These are phyloP conservation scores for Callorhinus ursinus DNA, from an alignment of 2,113 vertebrate genomes.

Conservation along the genomic window DNA sequence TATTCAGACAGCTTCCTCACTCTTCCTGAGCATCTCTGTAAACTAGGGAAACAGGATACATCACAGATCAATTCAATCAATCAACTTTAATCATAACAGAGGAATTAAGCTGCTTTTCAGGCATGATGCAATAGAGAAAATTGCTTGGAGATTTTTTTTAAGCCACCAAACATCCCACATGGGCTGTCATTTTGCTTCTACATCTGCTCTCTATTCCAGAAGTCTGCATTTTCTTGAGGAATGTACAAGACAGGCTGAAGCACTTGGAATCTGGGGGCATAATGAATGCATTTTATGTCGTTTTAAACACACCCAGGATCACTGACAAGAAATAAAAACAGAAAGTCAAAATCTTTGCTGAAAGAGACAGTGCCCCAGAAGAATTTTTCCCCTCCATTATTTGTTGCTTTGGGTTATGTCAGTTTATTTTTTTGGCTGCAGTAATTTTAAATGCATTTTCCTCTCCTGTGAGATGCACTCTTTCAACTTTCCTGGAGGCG, in stretches of 20 bases:
- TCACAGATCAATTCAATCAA: conserved; percentile 80
- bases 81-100: conserved; percentile 79
- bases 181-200: conserved; percentile 59
- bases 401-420: conserved; percentile 85
- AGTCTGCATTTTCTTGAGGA: conserved; percentile 55
- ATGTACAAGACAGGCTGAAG: conserved; percentile 16
- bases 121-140: conserved; percentile 71
- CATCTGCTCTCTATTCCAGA: conserved; percentile 54
- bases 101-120: conserved; percentile 77
- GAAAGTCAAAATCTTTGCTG: conserved; percentile 79
- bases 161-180: conserved; percentile 58
- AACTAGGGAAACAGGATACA: conserved; percentile 77
- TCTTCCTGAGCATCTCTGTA: conserved; percentile 69
- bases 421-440: conserved; percentile 84
- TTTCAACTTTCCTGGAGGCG: conserved; percentile 84
- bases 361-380: conserved; percentile 76
- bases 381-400: conserved; percentile 68
- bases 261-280: conserved; percentile 62
- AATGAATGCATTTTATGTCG: conserved; percentile 77
- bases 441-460: conserved; percentile 86
- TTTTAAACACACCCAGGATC: conserved; percentile 77
- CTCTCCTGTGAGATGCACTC: conserved; percentile 83
- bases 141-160: conserved; percentile 55
- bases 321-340: conserved; percentile 81
- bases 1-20: conserved; percentile 76